phyloP scores from a whole-genome alignment of 2,888 invertebrate species.

The Anthrax anthrax region DNA sequence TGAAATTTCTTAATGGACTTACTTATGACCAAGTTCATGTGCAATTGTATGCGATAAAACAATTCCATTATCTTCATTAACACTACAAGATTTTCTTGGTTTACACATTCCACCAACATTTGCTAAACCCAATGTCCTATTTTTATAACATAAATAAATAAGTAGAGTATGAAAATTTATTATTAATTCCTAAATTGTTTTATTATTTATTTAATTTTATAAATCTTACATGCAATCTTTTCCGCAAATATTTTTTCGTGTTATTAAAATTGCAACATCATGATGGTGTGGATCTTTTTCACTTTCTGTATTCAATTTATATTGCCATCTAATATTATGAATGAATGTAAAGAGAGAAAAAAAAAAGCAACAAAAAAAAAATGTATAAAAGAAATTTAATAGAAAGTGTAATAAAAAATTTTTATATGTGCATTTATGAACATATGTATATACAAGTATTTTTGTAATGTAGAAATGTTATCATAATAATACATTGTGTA shows the following conservation, averaged over 20 bases:
- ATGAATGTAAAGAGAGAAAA: not conserved
- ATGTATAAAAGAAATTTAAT: no score
- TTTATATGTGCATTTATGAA: no score
- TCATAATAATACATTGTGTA: no score
- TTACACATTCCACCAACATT: conserved; percentile 84
- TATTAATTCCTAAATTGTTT: not conserved
- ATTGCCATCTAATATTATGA: conserved; percentile 74
- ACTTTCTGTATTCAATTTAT: conserved; percentile 53
- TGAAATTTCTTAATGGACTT: no score
- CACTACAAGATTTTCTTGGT: conserved; percentile 68
- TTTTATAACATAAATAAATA: not conserved
- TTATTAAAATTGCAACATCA: conserved; percentile 77
- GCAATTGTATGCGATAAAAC: conserved; percentile 78
- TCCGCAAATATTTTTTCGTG: conserved; percentile 59
- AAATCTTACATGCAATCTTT: conserved; percentile 33
- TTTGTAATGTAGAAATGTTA: no score
- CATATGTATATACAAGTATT: no score
- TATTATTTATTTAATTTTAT: no score
- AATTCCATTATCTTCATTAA: conserved; percentile 83
- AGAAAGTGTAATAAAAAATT: no score
- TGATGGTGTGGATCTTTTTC: conserved; percentile 78
- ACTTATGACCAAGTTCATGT: conserved; percentile 88
- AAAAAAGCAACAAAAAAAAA: not conserved
- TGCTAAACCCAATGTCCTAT: conserved; percentile 70
- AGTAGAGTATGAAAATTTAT: conserved; percentile 32